Evolutionary conservation across 2,113 vertebrate genomes (phyloP), one percentile per base, ranked within the genome.

Genomic region (Megaptera novaeangliae): DNA sequence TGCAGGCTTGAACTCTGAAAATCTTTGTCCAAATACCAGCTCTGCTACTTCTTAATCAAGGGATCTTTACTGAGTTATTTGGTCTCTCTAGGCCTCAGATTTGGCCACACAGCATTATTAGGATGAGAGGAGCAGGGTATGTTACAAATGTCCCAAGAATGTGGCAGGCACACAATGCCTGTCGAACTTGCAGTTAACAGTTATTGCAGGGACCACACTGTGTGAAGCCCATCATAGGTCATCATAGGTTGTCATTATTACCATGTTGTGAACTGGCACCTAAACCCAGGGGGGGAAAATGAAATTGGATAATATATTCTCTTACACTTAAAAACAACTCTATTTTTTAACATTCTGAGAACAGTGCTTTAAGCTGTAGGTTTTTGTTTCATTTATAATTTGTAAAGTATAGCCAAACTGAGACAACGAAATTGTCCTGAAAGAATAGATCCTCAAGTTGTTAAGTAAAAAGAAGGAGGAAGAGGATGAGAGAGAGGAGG

Each of bases 201-300:
- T 21, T 11, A 8, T 8, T 41, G 12, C 13, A 3, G 29, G 4
- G 7, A 15, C n/a, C 6, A 3, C 12, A 0, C 0, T 27, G 9
- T 15, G 0, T 8, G 21, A 23, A n/a, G 17, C 3, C 27, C 6
- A 23, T 23, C 57, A 2, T 15, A 52, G n/a, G 2, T 2, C 49
- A 20, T 23, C 57, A 2, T 15, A 44, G n/a, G 2, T 2, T 57
- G 23, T 61, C 75, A 0, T 29, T 36, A 34, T 34, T 23, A 36
- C 9, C 25, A 29, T 4, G 6, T 69, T 80, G 25, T 36, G 6
- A 55, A 80, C 23, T 41, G 20, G 41, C 0, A n/a, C 34, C 9
- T 46, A 34, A 72, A 75, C 12, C 5, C 11, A 3, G 4, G 31
- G 27, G 27, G 13, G 2, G 36, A 64, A 29, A 8, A 39, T 3